A percentile compares a stretch with the other conserved stretches of the same genome.
These are phyloP conservation scores for Lepidocyrtoides sp. DNA, from an alignment of 2,888 invertebrate genomes.

Conservation along the genomic window DNA sequence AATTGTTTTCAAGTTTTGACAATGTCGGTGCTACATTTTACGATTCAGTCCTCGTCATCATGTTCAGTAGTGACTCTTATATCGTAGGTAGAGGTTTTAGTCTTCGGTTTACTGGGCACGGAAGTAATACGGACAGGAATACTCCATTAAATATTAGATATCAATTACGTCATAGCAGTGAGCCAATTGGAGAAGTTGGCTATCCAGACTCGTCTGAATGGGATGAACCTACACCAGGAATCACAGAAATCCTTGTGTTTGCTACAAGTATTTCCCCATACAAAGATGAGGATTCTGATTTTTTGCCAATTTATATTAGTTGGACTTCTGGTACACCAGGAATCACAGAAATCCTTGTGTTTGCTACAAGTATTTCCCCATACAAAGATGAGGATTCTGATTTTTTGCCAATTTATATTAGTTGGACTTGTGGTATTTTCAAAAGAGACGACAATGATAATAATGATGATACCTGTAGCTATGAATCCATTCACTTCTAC, in stretches of 20 bases:
- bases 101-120: neutral
- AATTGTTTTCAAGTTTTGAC: slow-evolving; percentile 19
- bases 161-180: slow-evolving; percentile 13
- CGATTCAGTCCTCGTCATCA: slow-evolving; percentile 86
- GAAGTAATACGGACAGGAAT: too few relatives aligned
- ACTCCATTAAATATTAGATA: too few relatives aligned
- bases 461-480: slow-evolving; percentile 10
- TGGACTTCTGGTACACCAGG: slow-evolving; percentile 28
- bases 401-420: slow-evolving; percentile 52
- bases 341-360: too few relatives aligned
- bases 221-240: neutral
- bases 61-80: slow-evolving; percentile 38
- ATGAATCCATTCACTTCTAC: slow-evolving; percentile 63
- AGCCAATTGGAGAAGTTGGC: neutral
- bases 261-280: slow-evolving; percentile 38
- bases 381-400: slow-evolving; percentile 53
- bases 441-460: neutral
- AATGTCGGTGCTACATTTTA: slow-evolving; percentile 58
- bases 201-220: slow-evolving; percentile 47
- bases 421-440: slow-evolving; percentile 21
- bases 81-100: slow-evolving; percentile 29
- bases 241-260: neutral
- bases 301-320: slow-evolving; percentile 57
- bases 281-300: slow-evolving; percentile 40
- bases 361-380: slow-evolving; percentile 51